Base-by-base conservation (phyloP, 2,888 invertebrate genomes). In the Amblyjoppa proteus region DNA sequence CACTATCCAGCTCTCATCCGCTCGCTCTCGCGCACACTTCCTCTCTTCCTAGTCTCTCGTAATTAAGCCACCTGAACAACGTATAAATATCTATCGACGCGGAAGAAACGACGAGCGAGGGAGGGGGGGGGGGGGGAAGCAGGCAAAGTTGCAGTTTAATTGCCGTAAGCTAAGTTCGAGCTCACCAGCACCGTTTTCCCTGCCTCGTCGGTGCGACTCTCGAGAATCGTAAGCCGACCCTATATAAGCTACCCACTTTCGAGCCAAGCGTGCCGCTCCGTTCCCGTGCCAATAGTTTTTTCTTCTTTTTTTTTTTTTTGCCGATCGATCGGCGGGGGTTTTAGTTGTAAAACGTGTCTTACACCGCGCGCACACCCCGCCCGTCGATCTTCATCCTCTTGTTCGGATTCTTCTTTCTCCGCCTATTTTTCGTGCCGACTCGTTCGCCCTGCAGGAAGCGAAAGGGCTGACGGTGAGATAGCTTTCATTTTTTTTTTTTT, bases 81-180 rank as follows among this genome's bases (percentile, higher is more conserved):
- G 81, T 66, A 86, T 83, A 86, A 86, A 82, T 83, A 81, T 76
- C 73, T 69, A 80, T 86, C 80, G 79, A 80, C 64, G 73, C 13
- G 73, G 81, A 81, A 81, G 71, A 79, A 82, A 75, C 70, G 70
- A 51, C 66, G 61, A 38, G 31, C 58, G 69, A 61, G 45, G 45
- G 45, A 0, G 45, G 16, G 20, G 20, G 45, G 45, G 45, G 45
- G 16, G 20, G 20, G 45, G 45, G 45, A 16, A 45, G 45, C 45
- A 64, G 82, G 64, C 34, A 56, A 81, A 86, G 81, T 86, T 81
- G 70, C 83, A 78, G 81, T 76, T 86, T 86, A 83, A 86, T 86
- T 86, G 78, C 77, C 81, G 76, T 74, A 77, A 83, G 78, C 74
- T 58, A 81, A 64, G 77, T 78, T 82, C 53, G 51, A 81, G 76